Percentiles rank a stretch among this genome's conserved stretches.
Conservation (phyloP, 92 coral and sea anemone species). For the Plumapathes pennacea region DNA sequence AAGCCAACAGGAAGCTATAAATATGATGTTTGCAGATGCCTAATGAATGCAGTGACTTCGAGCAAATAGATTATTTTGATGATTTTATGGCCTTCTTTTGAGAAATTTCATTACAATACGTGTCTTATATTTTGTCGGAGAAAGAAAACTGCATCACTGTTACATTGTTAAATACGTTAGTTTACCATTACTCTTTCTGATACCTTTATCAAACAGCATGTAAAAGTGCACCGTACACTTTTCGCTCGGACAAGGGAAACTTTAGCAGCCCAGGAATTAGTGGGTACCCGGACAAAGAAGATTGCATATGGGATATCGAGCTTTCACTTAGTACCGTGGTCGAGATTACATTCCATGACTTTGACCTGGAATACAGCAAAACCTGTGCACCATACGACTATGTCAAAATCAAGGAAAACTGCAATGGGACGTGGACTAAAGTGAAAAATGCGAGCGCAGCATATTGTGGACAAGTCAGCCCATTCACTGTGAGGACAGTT, state of each 20-base stretch:
- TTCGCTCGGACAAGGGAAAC: constrained; percentile 35
- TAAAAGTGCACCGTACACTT: too few relatives aligned
- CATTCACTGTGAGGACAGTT: constrained; percentile 61
- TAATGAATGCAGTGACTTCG: too few relatives aligned
- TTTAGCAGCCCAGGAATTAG: constrained; percentile 48
- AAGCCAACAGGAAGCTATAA: too few relatives aligned
- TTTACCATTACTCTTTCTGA: too few relatives aligned
- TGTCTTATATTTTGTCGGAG: too few relatives aligned
- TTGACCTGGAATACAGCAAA: constrained; percentile 82
- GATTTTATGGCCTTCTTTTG: too few relatives aligned
- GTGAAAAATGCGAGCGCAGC: constrained; percentile 27
- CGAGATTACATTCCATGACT: constrained; percentile 58
- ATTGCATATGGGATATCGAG: constrained; percentile 53
- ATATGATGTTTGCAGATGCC: too few relatives aligned
- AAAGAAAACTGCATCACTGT: too few relatives aligned
- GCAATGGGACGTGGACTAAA: constrained; percentile 55
- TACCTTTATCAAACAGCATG: too few relatives aligned
- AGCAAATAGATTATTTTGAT: too few relatives aligned
- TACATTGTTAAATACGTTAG: too few relatives aligned
- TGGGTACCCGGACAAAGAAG: constrained; percentile 46
- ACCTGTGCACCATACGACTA: constrained; percentile 69
- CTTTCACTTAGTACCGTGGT: constrained; percentile 43
- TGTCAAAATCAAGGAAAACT: constrained; percentile 57
- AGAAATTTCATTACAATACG: too few relatives aligned
- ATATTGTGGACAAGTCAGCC: constrained; percentile 65